Evolutionary conservation across 2,113 vertebrate species (phyloP), one percentile per base, ranked within the genome.

Genomic region (Pachyramphus minor): DNA sequence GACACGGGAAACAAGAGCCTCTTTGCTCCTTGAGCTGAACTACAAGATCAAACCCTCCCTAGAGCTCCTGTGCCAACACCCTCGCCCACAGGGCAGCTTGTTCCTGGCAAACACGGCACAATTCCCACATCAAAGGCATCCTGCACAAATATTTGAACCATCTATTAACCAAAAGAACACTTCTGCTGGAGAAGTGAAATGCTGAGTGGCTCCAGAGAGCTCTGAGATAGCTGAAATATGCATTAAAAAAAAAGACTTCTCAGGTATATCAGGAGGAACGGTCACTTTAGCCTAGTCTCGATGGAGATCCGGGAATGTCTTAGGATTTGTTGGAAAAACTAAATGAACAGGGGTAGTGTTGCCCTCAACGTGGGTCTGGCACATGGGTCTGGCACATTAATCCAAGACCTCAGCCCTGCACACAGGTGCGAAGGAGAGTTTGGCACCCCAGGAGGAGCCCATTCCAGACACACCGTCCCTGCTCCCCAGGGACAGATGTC

Each of bases 311-410:
- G 18, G 76, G 73, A 30, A 62, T 20, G 35, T 22, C 49, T 56
- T 7, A 33, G 52, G 62, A 50, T 10, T 25, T 55, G 88, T 77
- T 72, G 66, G 45, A 56, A 47, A 60, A 81, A 17, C 13, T 1
- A n/a, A 35, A 47, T 0, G 9, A 71, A 9, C 5, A 4, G 50
- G 3, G 28, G 5, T 0, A 15, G 35, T 0, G 37, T 1, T 63
- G 52, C 50, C 45, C 20, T 71, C 0, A 0, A 28, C 50, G 9
- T 1, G 2, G 17, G 21, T 73, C 67, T 58, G 64, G 28, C 41
- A 42, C 50, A 16, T 1, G 2, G 17, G 21, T 73, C 67, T 58
- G 64, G 28, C 41, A 42, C 30, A 9, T 1, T 4, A 49, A 42
- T 7, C 20, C n/a, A 30, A 23, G 56, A 14, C 4, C 33, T 30